phyloP scores from a whole-genome alignment of 2,113 vertebrate genomes.

The Phrynosoma platyrhinos region DNA sequence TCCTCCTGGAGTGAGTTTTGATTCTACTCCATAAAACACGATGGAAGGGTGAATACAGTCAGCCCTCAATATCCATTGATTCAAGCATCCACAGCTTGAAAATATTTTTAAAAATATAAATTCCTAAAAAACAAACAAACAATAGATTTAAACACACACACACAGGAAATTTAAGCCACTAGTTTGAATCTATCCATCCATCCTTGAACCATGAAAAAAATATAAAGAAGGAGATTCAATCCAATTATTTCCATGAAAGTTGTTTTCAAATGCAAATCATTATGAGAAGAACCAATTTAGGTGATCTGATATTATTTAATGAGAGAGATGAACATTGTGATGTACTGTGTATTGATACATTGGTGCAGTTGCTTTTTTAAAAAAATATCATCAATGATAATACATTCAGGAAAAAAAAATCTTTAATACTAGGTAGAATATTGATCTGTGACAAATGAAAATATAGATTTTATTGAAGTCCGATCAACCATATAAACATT shows the following conservation, averaged over 20 bases:
- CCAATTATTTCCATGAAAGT: not conserved
- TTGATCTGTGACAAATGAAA: not conserved
- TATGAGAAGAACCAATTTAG: not conserved
- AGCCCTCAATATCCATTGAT: too few relatives aligned
- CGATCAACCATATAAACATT: not conserved
- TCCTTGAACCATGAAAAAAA: not conserved
- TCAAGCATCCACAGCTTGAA: too few relatives aligned
- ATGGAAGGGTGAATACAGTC: too few relatives aligned
- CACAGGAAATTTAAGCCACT: not conserved
- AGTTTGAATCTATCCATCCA: not conserved
- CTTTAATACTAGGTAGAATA: not conserved
- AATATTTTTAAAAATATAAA: too few relatives aligned
- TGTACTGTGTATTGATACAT: not conserved
- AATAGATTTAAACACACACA: too few relatives aligned
- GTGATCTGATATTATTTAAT: not conserved
- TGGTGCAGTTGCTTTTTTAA: not conserved
- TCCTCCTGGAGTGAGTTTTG: not conserved
- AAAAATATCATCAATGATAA: not conserved
- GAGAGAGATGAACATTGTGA: not conserved
- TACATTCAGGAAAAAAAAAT: not conserved
- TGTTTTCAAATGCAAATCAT: not conserved
- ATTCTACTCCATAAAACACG: too few relatives aligned
- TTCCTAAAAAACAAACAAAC: too few relatives aligned
- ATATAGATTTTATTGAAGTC: not conserved
- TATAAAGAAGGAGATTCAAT: not conserved